Base-by-base conservation (phyloP, 1,140 invertebrate genomes). In the Temnothorax nylanderi region DNA sequence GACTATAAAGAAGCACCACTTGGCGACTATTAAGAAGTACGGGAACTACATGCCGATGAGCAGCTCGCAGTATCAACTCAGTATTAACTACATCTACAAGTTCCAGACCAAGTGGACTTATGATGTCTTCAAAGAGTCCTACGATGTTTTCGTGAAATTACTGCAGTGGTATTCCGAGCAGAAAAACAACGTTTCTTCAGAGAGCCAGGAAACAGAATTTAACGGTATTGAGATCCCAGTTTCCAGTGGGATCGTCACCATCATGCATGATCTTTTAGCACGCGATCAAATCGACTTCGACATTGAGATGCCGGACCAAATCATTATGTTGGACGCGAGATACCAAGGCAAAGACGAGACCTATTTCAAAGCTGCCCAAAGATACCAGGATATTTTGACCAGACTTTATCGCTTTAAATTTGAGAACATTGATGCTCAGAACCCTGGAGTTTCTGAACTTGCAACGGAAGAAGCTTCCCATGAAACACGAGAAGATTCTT, bases 241-340 rank as follows among this genome's bases (percentile, higher is more conserved):
- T 8, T 93, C 92, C 18, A 94, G 93, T 3, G 95, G 95, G 7
- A 88, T 94, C 10, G 85, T 95, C 1, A 89, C 92, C 0, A 87
- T 89, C 10, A 93, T 94, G 67, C 93, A 95, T 7, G 94, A 94
- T 74, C 92, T 90, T 65, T 60, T 94, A 13, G 81, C 89, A 1
- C 60, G 89, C 6, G 34, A 93, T 76, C 67, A 94, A 51, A 78
- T 96, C 0, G 93, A 94, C 44, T 95, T 97, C 69, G 92, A 96
- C 74, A 93, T 96, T 47, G 93, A 96, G 58, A 95, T 97, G 76
- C 97, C 97, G 0, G 96, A 97, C 34, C 96, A 97, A 71, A 94
- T 97, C 11, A 95, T 97, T 47, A 95, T 96, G 74, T 92, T 97
- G 44, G 96, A 97, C 93, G 96, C 96, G 0, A 94, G 94, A 41